These are phyloP conservation scores for Tetragnatha montana DNA, from an alignment of 2,888 invertebrate genomes.

Conservation along the genomic window DNA sequence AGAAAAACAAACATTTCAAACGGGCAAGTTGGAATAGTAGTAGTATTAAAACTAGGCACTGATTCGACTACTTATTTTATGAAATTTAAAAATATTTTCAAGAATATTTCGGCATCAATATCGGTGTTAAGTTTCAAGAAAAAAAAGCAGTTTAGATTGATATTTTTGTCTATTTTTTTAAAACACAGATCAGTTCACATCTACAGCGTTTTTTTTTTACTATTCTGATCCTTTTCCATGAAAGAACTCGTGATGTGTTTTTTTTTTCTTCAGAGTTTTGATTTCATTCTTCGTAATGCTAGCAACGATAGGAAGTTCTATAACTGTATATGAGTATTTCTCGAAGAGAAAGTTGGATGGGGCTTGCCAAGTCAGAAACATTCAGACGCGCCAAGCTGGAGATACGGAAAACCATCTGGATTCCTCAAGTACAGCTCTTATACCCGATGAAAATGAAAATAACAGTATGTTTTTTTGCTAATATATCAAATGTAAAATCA, in stretches of 20 bases:
- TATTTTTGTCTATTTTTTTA: too few relatives aligned
- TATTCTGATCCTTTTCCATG: not conserved
- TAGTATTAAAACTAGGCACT: too few relatives aligned
- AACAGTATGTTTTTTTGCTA: not conserved
- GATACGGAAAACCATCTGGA: not conserved
- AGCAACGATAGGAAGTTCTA: conserved; percentile 23
- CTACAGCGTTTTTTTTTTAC: not conserved
- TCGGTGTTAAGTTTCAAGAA: too few relatives aligned
- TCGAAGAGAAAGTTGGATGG: not conserved
- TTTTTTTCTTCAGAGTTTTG: conserved; percentile 12
- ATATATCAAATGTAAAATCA: too few relatives aligned
- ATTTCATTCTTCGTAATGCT: conserved; percentile 13
- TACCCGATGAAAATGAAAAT: not conserved
- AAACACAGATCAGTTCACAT: too few relatives aligned
- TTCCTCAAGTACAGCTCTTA: not conserved
- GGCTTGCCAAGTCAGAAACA: not conserved
- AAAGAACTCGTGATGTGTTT: not conserved
- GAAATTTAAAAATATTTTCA: too few relatives aligned
- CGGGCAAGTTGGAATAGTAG: too few relatives aligned
- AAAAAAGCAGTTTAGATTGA: too few relatives aligned
- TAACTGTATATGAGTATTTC: conserved; percentile 22
- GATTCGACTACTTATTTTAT: too few relatives aligned
- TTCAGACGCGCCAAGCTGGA: not conserved
- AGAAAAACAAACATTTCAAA: too few relatives aligned
- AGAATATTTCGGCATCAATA: too few relatives aligned